Base-by-base conservation (phyloP, 2,888 invertebrate species). In the Caradrina clavipalpis region DNA sequence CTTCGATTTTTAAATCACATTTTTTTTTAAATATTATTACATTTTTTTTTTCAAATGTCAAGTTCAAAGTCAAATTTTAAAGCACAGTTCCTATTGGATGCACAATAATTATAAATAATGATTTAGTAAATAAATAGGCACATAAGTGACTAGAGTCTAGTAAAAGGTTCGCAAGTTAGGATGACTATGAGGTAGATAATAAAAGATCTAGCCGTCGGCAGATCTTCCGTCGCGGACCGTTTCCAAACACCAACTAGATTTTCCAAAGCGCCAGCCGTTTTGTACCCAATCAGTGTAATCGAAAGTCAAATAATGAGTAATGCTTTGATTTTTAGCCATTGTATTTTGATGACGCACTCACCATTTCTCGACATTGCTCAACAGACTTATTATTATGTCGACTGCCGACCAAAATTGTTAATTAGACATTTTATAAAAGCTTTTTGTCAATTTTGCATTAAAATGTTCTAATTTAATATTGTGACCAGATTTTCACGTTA, bases 381-480 rank as follows among this genome's bases (percentile, higher is more conserved):
- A 56, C 42, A 21, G 6, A 49, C 7, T 17, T 45, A 22, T 58
- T 70, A 54, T 22, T 22, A 42, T 11, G 11, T 19, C 0, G 21
- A 22, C 5, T 22, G 6, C 5, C 15, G 22, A 47, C 77, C 19
- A 49, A 53, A 19, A 49, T 51, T 56, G 61, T 31, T 31, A 19
- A 47, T 8, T 50, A 59, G 39, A 60, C 39, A 60, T 60, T 78
- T 73, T 26, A 42, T 47, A 35, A 51, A 57, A 53, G 31, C 42
- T 47, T 78, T 66, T 57, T 19, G 78, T 51, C 22, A 8, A 56
- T 21, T 72, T 72, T 31, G 56, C 56, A 61, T 26, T 72, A 17
- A 22, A 47, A 13, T 42, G 56, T 19, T 6, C 55, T 56, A 53
- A 60, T 47, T 51, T 21, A 59, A 39, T 26, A 26, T 39, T 39